A percentile compares a stretch with the other conserved stretches of the same genome.
Evolutionary conservation across 2,888 invertebrate species (phyloP).

Genomic region (Pandemis cinnamomeana): DNA sequence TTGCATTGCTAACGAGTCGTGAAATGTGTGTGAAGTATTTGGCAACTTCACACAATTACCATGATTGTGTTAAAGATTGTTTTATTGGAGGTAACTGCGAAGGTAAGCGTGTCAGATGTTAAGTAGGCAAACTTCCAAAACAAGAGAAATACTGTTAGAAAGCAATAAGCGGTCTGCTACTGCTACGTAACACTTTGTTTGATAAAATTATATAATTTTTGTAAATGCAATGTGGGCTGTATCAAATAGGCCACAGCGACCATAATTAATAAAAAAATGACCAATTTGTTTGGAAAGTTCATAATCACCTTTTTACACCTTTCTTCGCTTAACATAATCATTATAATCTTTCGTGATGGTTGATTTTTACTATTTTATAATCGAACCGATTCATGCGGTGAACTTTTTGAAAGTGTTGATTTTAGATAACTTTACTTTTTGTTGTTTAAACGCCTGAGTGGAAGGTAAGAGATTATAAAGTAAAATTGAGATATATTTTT

Average conservation of each 20-base stretch:
- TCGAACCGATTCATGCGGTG: background rate
- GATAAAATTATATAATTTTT: constrained; percentile 28
- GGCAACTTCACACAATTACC: constrained; percentile 37
- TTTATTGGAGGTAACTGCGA: constrained; percentile 23
- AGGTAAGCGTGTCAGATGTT: constrained; percentile 10
- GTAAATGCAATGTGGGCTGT: constrained; percentile 5
- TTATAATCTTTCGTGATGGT: constrained; percentile 24
- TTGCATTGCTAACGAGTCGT: constrained; percentile 36
- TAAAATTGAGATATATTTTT: background rate
- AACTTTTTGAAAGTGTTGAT: constrained; percentile 2
- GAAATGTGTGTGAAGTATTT: constrained; percentile 37
- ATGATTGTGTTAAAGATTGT: constrained; percentile 36
- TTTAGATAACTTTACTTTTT: constrained; percentile 7
- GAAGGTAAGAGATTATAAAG: background rate
- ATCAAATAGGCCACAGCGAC: constrained; percentile 8
- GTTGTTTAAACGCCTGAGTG: background rate
- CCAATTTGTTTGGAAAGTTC: constrained; percentile 25
- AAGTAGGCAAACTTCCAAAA: constrained; percentile 25
- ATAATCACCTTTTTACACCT: constrained; percentile 26
- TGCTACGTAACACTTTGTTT: constrained; percentile 33
- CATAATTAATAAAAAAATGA: constrained; percentile 11
- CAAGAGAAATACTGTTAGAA: constrained; percentile 35
- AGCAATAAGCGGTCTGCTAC: constrained; percentile 22
- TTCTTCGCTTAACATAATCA: constrained; percentile 20
- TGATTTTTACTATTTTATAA: constrained; percentile 2